These are phyloP conservation scores for Cercopithecus neglectus DNA, from an alignment of 2,797 vertebrate genomes.

Conservation along the genomic window DNA sequence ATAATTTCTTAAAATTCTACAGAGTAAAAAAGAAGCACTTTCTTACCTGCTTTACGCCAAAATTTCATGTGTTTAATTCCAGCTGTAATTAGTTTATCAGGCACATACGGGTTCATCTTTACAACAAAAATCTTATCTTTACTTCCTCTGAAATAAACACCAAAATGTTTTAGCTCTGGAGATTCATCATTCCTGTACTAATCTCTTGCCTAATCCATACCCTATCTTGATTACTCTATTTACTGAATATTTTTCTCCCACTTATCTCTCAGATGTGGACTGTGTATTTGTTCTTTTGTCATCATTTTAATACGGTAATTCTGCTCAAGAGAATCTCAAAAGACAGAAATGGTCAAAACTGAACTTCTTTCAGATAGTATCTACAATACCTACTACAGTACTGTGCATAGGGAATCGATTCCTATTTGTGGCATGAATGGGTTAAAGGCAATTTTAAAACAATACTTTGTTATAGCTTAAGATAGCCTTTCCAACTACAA, in stretches of 20 bases:
- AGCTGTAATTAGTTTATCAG: conserved; percentile 97
- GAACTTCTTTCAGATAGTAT: background rate
- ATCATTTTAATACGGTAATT: conserved; percentile 40
- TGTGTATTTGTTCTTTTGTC: background rate
- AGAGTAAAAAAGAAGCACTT: conserved; percentile 27
- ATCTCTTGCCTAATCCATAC: background rate
- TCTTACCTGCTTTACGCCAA: conserved; percentile 97
- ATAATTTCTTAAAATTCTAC: conserved; percentile 43
- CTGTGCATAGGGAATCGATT: background rate
- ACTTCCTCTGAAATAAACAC: conserved; percentile 92
- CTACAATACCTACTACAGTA: background rate
- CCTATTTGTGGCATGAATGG: background rate
- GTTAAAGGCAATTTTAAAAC: background rate
- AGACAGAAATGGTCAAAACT: background rate
- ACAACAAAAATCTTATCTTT: conserved; percentile 99
- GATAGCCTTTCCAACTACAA: background rate
- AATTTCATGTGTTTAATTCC: conserved; percentile 99
- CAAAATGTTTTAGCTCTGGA: conserved; percentile 62
- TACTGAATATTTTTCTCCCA: background rate
- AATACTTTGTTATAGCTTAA: background rate
- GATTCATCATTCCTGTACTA: background rate
- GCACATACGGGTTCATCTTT: conserved; percentile 96
- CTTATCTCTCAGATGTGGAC: background rate
- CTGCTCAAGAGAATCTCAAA: background rate
- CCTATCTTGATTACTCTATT: background rate